Percentiles rank a stretch among this genome's conserved stretches.
phyloP scores from a whole-genome alignment of 2,797 vertebrate genomes.

The Sebastes wilsoni region DNA sequence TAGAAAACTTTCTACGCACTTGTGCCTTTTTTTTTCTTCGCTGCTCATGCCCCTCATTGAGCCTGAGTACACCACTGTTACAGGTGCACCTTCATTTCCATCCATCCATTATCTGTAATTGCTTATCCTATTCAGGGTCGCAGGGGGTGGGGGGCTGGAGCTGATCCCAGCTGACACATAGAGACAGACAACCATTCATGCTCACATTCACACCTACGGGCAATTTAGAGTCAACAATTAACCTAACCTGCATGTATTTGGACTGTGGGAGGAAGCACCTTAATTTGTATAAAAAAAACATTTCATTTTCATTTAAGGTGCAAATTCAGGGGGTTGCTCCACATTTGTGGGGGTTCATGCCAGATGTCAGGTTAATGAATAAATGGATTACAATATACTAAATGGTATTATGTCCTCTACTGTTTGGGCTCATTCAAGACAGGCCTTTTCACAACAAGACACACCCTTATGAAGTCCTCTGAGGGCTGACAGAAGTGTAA shows the following conservation, averaged over 20 bases:
- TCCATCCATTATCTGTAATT: no score
- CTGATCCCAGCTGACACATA: no score
- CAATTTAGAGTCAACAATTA: no score
- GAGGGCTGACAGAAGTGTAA: neutral
- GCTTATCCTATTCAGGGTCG: no score
- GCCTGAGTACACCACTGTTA: neutral
- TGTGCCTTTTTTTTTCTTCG: neutral
- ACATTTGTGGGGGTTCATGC: no score
- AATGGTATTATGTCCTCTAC: neutral
- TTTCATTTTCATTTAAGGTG: neutral
- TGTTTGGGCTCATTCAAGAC: neutral
- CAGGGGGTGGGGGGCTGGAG: no score
- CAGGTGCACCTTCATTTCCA: neutral
- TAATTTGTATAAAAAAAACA: neutral
- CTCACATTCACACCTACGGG: no score
- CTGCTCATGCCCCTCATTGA: no score
- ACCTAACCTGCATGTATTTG: no score
- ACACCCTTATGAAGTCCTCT: neutral
- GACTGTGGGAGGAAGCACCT: no score
- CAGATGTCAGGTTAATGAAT: neutral
- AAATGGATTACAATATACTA: neutral
- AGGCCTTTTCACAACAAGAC: neutral
- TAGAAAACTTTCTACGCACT: neutral
- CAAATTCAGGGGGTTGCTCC: neutral
- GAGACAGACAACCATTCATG: no score